Evolutionary conservation across 2,797 vertebrate genomes (phyloP), one percentile per base, ranked within the genome.

Genomic region (Betta splendens): DNA sequence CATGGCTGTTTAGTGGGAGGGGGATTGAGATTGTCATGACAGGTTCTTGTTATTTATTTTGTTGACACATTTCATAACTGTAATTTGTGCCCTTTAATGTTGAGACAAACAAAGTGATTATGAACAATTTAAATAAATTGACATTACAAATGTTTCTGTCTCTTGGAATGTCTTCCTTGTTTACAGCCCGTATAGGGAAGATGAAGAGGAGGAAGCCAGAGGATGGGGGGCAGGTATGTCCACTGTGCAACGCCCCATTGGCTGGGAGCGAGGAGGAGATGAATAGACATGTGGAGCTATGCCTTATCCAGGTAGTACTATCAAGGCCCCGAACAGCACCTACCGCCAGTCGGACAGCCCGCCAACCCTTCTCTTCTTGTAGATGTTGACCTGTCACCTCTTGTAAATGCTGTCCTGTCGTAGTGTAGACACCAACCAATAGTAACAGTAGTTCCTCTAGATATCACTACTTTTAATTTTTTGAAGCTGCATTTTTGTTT

Each of bases 271-370:
- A 97, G 94, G 96, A 98, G 93, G 96, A 98, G 94, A 98, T 98
- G 97, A 99, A 95, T 99, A 98, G 96, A 95, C 98, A 99, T 98
- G 98, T 99, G 97, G 97, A 99, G 94, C 95, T 93, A 91, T 99
- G 97, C 94, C 96, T 99, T 89, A 93, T 95, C 91, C 97, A 99
- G 98, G 98, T 99, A 98, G 96, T 94, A 92, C 82, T 79, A 69
- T 64, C 70, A 20, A 62, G 80, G 63, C 66, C 55, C 21, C n/a
- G 72, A 47, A 63, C 85, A 21, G 75, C 56, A 68, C 51, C 75
- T 83, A 63, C 47, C 64, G 68, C 51, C 47, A 44, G 72, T 76
- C 52, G 87, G 81, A 55, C 22, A 57, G 75, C 77, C 82, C 76
- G 38, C 84, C 75, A 75, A 88, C 82, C 87, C 87, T 69, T 54